Conservation (phyloP, 2,113 vertebrate species). For the Chamaea fasciata region DNA sequence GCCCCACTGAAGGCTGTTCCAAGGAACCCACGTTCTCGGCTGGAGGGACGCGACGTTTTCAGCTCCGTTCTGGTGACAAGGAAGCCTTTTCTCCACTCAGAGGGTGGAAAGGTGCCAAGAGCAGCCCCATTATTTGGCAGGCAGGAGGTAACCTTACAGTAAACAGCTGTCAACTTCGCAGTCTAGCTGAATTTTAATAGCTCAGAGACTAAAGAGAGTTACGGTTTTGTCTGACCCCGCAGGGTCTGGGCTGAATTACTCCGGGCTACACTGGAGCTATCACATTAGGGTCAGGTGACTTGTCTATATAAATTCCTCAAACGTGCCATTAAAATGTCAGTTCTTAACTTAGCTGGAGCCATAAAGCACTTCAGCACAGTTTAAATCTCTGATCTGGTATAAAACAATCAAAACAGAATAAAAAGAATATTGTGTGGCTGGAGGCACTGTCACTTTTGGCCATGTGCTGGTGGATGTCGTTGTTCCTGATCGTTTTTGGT, state of each 20-base stretch:
- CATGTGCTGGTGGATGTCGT: fast-evolving
- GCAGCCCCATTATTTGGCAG: slow-evolving; percentile 49
- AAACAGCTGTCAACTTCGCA: slow-evolving; percentile 57
- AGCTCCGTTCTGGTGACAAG: neutral
- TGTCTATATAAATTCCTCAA: slow-evolving; percentile 36
- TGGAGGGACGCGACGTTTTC: neutral
- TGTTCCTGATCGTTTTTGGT: fast-evolving
- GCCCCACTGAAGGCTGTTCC: neutral
- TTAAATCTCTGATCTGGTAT: neutral
- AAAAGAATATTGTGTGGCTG: neutral
- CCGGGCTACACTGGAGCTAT: neutral
- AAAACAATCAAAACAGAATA: neutral
- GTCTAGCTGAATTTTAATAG: slow-evolving; percentile 50
- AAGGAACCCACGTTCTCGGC: neutral
- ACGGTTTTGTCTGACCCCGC: neutral
- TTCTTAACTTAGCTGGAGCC: slow-evolving; percentile 2
- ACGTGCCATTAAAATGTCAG: slow-evolving; percentile 18
- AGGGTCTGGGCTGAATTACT: slow-evolving; percentile 20
- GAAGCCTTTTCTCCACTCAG: neutral
- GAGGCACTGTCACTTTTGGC: neutral
- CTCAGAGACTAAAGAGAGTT: slow-evolving; percentile 14
- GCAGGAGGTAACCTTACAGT: slow-evolving; percentile 57
- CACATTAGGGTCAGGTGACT: slow-evolving; percentile 1
- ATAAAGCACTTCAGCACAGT: neutral
- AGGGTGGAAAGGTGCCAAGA: slow-evolving; percentile 33